Evolutionary conservation across 2,797 vertebrate species (phyloP).

Genomic region (Micromesistius poutassou): DNA sequence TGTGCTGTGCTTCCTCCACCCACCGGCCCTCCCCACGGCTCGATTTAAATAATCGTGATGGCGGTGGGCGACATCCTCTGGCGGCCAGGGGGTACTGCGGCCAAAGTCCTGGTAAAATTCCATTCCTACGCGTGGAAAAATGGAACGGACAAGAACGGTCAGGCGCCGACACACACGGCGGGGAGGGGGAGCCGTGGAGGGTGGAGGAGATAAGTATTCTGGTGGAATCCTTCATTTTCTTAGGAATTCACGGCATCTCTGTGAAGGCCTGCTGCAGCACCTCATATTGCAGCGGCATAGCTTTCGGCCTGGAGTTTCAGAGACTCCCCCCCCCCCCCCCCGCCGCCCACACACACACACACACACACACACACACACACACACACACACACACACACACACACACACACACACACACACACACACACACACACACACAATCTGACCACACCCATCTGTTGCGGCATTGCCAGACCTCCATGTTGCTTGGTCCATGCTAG

Average conservation of each 20-base stretch:
- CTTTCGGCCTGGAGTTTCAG: no score
- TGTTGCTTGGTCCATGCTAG: neutral
- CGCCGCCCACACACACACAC: no score
- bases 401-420: no score
- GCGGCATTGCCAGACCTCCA: neutral
- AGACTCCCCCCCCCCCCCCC: no score
- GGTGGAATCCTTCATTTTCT: neutral
- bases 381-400: no score
- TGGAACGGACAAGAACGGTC: slow-evolving; percentile 26
- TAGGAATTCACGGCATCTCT: neutral
- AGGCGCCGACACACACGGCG: slow-evolving; percentile 17
- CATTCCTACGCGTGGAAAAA: slow-evolving; percentile 52
- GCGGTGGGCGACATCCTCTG: slow-evolving; percentile 57
- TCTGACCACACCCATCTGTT: neutral
- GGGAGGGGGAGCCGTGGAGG: neutral
- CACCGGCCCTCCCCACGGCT: no score
- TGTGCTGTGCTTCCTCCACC: slow-evolving; percentile 56
- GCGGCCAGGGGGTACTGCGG: neutral
- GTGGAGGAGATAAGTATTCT: no score
- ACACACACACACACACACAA: neutral
- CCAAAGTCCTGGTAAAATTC: slow-evolving; percentile 68
- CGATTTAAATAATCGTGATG: slow-evolving; percentile 3
- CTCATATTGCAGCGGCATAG: neutral
- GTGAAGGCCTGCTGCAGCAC: neutral
- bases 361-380: no score